Conservation (phyloP, 2,888 invertebrate genomes). For the Ferdinandea cuprea region DNA sequence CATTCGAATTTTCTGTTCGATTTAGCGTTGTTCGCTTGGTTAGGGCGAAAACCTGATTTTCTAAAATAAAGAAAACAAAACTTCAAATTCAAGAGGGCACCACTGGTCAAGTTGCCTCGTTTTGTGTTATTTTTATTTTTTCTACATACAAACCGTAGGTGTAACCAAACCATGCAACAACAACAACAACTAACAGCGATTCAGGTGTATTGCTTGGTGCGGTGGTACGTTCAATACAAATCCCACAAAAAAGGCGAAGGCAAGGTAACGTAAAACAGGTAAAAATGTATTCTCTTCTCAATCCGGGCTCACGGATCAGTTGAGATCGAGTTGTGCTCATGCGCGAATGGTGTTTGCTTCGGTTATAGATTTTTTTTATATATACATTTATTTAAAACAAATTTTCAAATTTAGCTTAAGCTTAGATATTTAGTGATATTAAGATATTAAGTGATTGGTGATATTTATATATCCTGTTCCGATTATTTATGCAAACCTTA, state of each 20-base stretch:
- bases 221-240: slow-evolving; percentile 24
- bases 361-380: slow-evolving; percentile 16
- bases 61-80: slow-evolving; percentile 37
- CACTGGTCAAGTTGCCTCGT: slow-evolving; percentile 64
- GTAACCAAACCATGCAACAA: slow-evolving; percentile 46
- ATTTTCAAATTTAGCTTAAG: no score
- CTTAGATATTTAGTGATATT: no score
- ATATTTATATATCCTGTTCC: not conserved
- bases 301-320: slow-evolving; percentile 64
- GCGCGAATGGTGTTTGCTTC: slow-evolving; percentile 49
- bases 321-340: slow-evolving; percentile 67
- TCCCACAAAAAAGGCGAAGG: not conserved
- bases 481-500: not conserved
- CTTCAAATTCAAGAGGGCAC: slow-evolving; percentile 68
- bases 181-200: slow-evolving; percentile 49
- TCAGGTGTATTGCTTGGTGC: slow-evolving; percentile 67
- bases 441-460: not conserved
- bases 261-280: slow-evolving; percentile 50
- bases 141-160: slow-evolving; percentile 69
- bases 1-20: slow-evolving; percentile 64
- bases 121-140: slow-evolving; percentile 7
- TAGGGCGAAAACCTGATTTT: slow-evolving; percentile 73
- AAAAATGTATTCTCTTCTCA: slow-evolving; percentile 57
- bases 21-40: slow-evolving; percentile 55
- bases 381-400: no score